Evolutionary conservation across 2,888 invertebrate species (phyloP).

Genomic region (Platycnemis pennipes): DNA sequence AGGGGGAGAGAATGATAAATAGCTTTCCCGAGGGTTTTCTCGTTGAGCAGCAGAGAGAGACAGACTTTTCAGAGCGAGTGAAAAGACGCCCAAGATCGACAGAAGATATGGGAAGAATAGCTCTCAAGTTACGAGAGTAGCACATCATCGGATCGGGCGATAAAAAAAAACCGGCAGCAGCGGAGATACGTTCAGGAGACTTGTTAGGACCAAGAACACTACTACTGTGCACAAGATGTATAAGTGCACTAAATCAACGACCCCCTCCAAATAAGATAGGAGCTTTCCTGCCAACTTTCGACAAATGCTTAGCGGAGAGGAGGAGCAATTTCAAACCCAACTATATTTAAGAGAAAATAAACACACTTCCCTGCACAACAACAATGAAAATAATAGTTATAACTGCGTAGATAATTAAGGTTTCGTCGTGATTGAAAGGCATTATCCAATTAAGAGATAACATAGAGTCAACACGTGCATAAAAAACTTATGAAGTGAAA

Average conservation of each 20-base stretch:
- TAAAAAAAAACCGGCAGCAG: neutral
- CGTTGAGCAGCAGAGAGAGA: constrained; percentile 1
- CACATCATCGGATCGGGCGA: neutral
- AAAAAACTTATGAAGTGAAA: too few species aligned
- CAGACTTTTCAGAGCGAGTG: neutral
- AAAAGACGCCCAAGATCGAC: constrained; percentile 23
- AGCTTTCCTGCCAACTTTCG: neutral
- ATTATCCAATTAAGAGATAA: too few species aligned
- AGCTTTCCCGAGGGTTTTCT: neutral
- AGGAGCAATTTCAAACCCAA: neutral
- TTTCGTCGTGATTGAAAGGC: too few species aligned
- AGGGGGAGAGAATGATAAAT: neutral
- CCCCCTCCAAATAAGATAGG: too few species aligned
- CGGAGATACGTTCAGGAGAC: neutral
- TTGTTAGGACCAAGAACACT: neutral
- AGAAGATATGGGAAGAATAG: neutral
- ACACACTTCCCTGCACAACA: too few species aligned
- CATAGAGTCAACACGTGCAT: too few species aligned
- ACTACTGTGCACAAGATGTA: neutral
- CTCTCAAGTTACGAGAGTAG: neutral
- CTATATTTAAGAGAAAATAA: too few species aligned
- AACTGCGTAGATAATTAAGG: too few species aligned
- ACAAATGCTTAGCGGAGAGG: neutral
- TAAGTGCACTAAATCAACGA: too few species aligned
- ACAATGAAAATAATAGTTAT: too few species aligned